Evolutionary conservation across 2,888 invertebrate genomes (phyloP), one percentile per base, ranked within the genome.

Genomic region (Phengaris arion): DNA sequence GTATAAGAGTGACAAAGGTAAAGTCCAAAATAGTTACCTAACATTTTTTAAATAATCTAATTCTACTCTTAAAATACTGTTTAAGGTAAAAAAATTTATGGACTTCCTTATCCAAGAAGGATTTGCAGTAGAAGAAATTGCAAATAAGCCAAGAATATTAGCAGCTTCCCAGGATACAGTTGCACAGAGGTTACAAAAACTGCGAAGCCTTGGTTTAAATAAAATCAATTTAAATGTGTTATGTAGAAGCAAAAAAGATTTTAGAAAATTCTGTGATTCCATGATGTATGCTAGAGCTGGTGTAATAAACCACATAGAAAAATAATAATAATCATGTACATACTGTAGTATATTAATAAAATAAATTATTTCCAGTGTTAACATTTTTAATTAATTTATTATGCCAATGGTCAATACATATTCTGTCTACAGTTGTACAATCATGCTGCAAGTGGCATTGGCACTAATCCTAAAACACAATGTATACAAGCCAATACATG

Each of bases 1-100:
- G 89, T 70, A 94, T 95, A 69, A 89, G 95, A 79, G 94, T 94
- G 1, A 92, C 91, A 6, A 95, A 95, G 91, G 95, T 94, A 73
- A 73, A 46, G 57, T 68, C 6, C 35, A 35, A 10, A 51, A 1
- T 9, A 57, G 15, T 15, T 15, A 13, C n/a, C 15, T 15, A 8
- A 8, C 15, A 15, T 57, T 13, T 15, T 9, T 57, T 15, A 15
- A 8, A 15, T 57, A 15, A 22, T 8, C 8, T n/a, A 72, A 55
- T 55, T 55, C 9, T 12, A 74, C 45, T 13, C 51, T 68, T 59
- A n/a, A 22, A 57, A 46, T 59, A 80, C 80, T 81, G 68, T 84
- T 88, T 69, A 82, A 95, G 95, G 91, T 94, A 6, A 95, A 95
- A 85, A 89, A 93, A 77, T 94, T 95, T 77, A 81, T 95, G 57